Conservation (phyloP, 1,140 invertebrate genomes). For the Ceratina calcarata region DNA sequence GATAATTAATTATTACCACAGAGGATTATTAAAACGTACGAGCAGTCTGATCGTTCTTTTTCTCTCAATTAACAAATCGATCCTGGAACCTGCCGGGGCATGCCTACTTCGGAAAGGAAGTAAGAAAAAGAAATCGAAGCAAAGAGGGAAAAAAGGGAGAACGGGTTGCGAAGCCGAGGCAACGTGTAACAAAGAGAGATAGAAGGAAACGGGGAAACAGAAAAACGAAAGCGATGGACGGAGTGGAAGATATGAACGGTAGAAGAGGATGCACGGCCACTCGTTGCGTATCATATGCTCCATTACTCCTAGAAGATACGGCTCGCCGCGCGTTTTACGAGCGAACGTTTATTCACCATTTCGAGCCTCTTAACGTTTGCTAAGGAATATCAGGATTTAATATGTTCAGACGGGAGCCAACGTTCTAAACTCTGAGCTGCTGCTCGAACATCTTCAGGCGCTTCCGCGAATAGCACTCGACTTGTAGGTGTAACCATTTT, state of each 20-base stretch:
- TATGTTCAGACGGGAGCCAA: slow-evolving; percentile 59
- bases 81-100: background rate
- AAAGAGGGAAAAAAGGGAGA: background rate
- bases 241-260: background rate
- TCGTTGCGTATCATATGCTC: slow-evolving; percentile 65
- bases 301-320: slow-evolving; percentile 72
- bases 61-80: background rate
- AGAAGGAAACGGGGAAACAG: background rate
- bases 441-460: background rate
- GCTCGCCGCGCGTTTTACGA: slow-evolving; percentile 73
- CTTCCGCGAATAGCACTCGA: too few species aligned
- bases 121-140: background rate
- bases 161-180: background rate
- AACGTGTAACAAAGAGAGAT: background rate
- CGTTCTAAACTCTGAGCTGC: background rate
- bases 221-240: background rate
- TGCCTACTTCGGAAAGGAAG: background rate
- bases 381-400: slow-evolving; percentile 67
- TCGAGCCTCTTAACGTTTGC: slow-evolving; percentile 69
- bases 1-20: background rate
- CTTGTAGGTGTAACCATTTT: too few species aligned
- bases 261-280: background rate
- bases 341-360: slow-evolving; percentile 76
- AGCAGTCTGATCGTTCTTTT: background rate
- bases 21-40: background rate